A percentile compares a stretch with the other conserved stretches of the same genome.
Conservation (phyloP, 2,888 invertebrate genomes). For the Pristionchus arcanus region DNA sequence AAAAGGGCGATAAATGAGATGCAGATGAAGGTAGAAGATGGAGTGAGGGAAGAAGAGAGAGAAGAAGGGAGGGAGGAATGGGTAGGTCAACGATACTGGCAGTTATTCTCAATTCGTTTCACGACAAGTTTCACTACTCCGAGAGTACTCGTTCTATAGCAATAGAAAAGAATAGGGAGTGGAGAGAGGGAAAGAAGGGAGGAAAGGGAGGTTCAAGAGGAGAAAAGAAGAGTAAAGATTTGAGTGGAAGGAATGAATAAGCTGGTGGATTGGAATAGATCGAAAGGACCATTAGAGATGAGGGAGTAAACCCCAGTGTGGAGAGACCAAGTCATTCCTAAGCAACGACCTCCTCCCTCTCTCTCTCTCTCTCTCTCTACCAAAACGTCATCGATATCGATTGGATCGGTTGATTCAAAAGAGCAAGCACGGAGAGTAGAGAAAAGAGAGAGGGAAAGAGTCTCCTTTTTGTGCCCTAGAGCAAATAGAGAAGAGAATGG, state of each 20-base stretch:
- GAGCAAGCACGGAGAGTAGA: not conserved
- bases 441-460: not conserved
- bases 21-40: not conserved
- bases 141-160: slow-evolving; percentile 27
- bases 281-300: not conserved
- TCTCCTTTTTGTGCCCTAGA: slow-evolving; percentile 24
- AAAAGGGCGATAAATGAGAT: not conserved
- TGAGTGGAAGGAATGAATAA: slow-evolving; percentile 19
- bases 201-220: not conserved
- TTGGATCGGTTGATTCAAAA: slow-evolving; percentile 24
- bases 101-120: not conserved
- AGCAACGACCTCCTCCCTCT: not conserved
- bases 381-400: slow-evolving; percentile 15
- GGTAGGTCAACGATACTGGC: not conserved
- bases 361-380: not conserved
- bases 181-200: slow-evolving; percentile 1
- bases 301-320: not conserved
- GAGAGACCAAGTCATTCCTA: not conserved
- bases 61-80: not conserved
- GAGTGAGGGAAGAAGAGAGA: not conserved
- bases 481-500: slow-evolving; percentile 37
- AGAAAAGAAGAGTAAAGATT: not conserved
- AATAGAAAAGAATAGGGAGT: slow-evolving; percentile 27
- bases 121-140: slow-evolving; percentile 15
- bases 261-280: not conserved